Evolutionary conservation across 30 jellyfish, hydroid and myxozoan genomes (phyloP).

Genomic region (Aurelia aurita): DNA sequence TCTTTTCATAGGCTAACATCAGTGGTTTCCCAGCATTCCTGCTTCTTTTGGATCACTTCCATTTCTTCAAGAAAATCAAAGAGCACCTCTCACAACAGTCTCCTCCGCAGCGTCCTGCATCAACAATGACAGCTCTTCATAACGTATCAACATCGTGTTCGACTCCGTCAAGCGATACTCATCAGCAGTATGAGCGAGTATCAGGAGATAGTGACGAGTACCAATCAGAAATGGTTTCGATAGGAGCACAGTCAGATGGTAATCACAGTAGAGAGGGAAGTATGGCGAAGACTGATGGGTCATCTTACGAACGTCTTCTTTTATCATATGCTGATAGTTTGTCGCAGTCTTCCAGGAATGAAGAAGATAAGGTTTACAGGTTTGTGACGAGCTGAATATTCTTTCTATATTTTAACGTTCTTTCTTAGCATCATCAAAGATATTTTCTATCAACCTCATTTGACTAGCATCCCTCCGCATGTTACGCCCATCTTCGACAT

Average conservation of each 20-base stretch:
- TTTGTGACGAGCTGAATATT: background rate
- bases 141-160: conserved; percentile 70
- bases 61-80: conserved; percentile 78
- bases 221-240: background rate
- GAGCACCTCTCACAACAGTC: conserved; percentile 24
- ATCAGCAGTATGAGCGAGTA: conserved; percentile 22
- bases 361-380: conserved; percentile 19
- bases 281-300: conserved; percentile 3
- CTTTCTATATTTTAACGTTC: background rate
- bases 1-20: conserved; percentile 57
- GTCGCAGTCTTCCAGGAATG: conserved; percentile 16
- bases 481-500: too few species aligned
- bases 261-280: conserved; percentile 7
- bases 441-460: too few species aligned
- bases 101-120: background rate
- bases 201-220: conserved; percentile 2
- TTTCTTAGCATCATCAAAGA: background rate
- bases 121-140: conserved; percentile 36
- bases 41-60: conserved; percentile 87
- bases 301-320: conserved; percentile 46
- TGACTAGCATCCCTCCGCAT: too few species aligned
- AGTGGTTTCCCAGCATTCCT: conserved; percentile 90
- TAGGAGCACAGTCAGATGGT: background rate
- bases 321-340: conserved; percentile 23
- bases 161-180: conserved; percentile 40